These are phyloP conservation scores for Anaspis maculata DNA, from an alignment of 2,888 invertebrate species.

Conservation along the genomic window DNA sequence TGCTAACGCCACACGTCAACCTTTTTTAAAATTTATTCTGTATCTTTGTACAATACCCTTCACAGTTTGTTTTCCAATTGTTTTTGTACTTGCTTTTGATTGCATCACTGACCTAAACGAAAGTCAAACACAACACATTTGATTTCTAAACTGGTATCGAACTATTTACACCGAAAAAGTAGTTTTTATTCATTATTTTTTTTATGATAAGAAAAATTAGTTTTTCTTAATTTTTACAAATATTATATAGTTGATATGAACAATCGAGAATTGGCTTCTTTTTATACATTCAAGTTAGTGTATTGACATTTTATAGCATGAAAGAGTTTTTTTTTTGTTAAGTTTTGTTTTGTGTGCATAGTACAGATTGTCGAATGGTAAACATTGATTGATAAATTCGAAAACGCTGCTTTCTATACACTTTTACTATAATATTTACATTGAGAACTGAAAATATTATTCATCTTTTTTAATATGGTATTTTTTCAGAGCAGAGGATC, in stretches of 20 bases:
- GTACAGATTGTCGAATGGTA: slow-evolving; percentile 35
- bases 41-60: no score
- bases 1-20: no score
- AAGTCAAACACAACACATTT: slow-evolving; percentile 21
- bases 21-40: no score
- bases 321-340: slow-evolving; percentile 16
- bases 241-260: slow-evolving; percentile 23
- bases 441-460: slow-evolving; percentile 13
- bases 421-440: slow-evolving; percentile 13
- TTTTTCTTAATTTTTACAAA: slow-evolving; percentile 29
- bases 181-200: no score
- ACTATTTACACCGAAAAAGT: slow-evolving; percentile 36
- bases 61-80: no score
- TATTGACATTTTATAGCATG: slow-evolving; percentile 25
- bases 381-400: slow-evolving; percentile 25
- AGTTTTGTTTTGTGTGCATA: slow-evolving; percentile 33
- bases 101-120: slow-evolving; percentile 23
- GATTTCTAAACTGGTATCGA: slow-evolving; percentile 23
- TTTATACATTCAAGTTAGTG: slow-evolving; percentile 18
- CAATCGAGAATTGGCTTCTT: slow-evolving; percentile 21
- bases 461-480: slow-evolving; percentile 8
- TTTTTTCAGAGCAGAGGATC: slow-evolving; percentile 6
- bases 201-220: slow-evolving; percentile 25
- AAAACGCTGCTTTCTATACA: slow-evolving; percentile 21
- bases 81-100: slow-evolving; percentile 30